phyloP scores from a whole-genome alignment of 2,797 vertebrate species.

The Selene dorsalis region DNA sequence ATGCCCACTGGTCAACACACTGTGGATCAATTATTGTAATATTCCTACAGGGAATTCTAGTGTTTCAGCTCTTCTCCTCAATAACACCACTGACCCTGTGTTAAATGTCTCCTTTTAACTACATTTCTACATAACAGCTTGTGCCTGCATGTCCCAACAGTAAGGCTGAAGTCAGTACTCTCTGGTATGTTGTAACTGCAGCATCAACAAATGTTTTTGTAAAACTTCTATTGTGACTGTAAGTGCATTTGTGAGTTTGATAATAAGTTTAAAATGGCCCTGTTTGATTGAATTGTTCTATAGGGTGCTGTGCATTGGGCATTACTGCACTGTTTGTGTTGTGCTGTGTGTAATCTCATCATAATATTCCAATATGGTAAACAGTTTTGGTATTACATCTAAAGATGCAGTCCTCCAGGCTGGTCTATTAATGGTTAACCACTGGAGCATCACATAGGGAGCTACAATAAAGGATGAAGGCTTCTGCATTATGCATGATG shows the following conservation, averaged over 20 bases:
- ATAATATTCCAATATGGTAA: not conserved
- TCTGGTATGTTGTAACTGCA: not conserved
- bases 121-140: not conserved
- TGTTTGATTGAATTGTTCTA: not conserved
- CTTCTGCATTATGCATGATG: constrained; percentile 28
- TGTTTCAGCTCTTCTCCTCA: not conserved
- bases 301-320: not conserved
- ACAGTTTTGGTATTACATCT: not conserved
- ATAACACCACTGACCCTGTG: not conserved
- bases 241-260: not conserved
- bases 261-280: not conserved
- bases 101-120: not conserved
- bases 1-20: too few relatives aligned
- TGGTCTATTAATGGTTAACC: constrained; percentile 27
- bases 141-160: not conserved
- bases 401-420: not conserved
- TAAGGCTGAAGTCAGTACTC: not conserved
- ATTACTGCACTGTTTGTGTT: not conserved
- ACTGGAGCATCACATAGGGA: not conserved
- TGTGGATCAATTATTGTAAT: not conserved
- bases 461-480: not conserved
- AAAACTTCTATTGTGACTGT: not conserved
- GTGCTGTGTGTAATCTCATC: not conserved
- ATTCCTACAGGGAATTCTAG: not conserved
- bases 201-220: not conserved